A percentile compares a stretch with the other conserved stretches of the same genome.
Evolutionary conservation across 1,140 invertebrate species (phyloP).

Genomic region (Calliphora vicina): DNA sequence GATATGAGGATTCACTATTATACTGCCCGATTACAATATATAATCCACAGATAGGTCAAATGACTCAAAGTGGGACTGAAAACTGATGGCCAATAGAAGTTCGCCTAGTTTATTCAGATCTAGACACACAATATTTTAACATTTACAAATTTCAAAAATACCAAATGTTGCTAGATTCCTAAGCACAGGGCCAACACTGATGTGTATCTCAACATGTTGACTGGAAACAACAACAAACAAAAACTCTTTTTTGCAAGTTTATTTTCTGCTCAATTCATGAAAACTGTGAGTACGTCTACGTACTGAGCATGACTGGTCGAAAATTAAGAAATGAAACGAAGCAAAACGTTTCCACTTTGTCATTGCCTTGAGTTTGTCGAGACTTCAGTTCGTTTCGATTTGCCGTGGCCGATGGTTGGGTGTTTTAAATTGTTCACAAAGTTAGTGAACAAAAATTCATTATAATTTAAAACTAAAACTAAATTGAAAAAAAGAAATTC

Average conservation of each 20-base stretch:
- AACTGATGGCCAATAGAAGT: too few species aligned
- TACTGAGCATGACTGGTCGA: conserved; percentile 24
- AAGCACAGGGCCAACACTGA: too few species aligned
- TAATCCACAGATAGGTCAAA: too few species aligned
- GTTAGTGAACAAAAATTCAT: background rate
- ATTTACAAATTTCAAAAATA: too few species aligned
- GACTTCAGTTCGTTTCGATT: conserved; percentile 31
- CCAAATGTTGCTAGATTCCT: too few species aligned
- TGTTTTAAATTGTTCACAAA: background rate
- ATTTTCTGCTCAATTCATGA: background rate
- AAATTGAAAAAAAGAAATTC: background rate
- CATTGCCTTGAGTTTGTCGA: conserved; percentile 9
- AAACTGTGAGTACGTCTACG: too few species aligned
- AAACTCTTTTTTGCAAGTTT: background rate
- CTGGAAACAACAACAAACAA: background rate
- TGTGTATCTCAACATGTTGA: background rate
- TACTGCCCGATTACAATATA: too few species aligned
- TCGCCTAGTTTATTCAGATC: too few species aligned
- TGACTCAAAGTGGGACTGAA: too few species aligned
- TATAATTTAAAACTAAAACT: background rate
- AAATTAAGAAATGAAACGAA: conserved; percentile 17
- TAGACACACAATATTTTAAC: too few species aligned
- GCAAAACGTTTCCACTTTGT: conserved; percentile 8
- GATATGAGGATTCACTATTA: too few species aligned
- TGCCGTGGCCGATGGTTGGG: conserved; percentile 22